Conservation (phyloP, 2,797 vertebrate species). For the Ceyx erithaca region DNA sequence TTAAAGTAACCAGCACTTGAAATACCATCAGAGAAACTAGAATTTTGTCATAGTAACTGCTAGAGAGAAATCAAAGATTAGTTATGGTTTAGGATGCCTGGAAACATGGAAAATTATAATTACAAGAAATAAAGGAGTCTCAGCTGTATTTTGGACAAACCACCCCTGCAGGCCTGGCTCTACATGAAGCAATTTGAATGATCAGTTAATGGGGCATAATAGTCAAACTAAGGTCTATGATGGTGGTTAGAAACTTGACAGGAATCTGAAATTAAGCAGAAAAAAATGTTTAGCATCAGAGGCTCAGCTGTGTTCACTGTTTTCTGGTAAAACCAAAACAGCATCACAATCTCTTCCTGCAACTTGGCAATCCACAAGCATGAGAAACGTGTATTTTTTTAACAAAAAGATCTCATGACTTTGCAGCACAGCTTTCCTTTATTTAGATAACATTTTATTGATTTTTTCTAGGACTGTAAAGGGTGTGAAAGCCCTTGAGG, state of each 20-base stretch:
- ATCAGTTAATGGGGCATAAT: neutral
- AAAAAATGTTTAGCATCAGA: slow-evolving; percentile 23
- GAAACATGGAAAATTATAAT: neutral
- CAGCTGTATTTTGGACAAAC: neutral
- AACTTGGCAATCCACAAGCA: neutral
- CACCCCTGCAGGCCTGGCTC: slow-evolving; percentile 15
- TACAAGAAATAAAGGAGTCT: neutral
- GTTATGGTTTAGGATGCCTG: neutral
- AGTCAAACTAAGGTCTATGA: neutral
- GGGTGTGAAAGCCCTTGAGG: neutral
- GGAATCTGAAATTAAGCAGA: neutral
- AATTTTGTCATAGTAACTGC: neutral
- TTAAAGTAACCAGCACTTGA: neutral
- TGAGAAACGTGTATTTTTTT: slow-evolving; percentile 10
- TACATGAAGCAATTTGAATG: slow-evolving; percentile 24
- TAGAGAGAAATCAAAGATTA: slow-evolving; percentile 9
- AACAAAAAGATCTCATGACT: neutral
- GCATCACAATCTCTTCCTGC: neutral
- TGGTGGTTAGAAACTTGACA: neutral
- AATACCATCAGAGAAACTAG: neutral
- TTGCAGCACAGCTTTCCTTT: neutral
- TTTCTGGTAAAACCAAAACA: slow-evolving; percentile 51
- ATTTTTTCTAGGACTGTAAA: neutral
- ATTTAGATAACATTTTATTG: neutral
- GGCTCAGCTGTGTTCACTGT: slow-evolving; percentile 29